phyloP scores from a whole-genome alignment of 2,797 vertebrate genomes.

The Hafferia zeledoni region DNA sequence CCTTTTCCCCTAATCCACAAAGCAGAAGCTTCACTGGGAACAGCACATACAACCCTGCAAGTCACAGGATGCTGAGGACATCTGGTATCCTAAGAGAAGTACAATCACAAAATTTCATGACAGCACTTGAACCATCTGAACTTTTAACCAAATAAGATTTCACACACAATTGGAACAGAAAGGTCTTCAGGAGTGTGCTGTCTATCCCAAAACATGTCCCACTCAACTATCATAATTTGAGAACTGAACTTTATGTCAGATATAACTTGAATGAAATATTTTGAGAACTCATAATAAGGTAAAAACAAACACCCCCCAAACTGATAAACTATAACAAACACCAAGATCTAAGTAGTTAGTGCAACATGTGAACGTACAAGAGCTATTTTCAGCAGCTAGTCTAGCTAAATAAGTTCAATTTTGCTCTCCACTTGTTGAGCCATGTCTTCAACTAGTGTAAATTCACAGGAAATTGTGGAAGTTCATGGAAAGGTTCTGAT shows the following conservation, averaged over 20 bases:
- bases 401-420: neutral
- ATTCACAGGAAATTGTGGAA: neutral
- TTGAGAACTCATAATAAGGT: neutral
- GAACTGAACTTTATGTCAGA: neutral
- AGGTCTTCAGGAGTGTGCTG: fast-evolving
- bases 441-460: neutral
- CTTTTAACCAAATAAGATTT: neutral
- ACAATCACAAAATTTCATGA: neutral
- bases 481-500: neutral
- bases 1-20: neutral
- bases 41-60: neutral
- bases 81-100: neutral
- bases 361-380: neutral
- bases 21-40: neutral
- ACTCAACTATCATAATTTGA: neutral
- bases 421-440: neutral
- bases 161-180: neutral
- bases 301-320: neutral
- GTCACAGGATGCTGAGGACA: neutral
- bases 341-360: neutral
- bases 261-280: neutral
- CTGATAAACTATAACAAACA: neutral
- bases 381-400: neutral
- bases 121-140: neutral
- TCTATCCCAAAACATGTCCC: neutral